Evolutionary conservation across 1,140 invertebrate species (phyloP).

Genomic region (Sitodiplosis mosellana): DNA sequence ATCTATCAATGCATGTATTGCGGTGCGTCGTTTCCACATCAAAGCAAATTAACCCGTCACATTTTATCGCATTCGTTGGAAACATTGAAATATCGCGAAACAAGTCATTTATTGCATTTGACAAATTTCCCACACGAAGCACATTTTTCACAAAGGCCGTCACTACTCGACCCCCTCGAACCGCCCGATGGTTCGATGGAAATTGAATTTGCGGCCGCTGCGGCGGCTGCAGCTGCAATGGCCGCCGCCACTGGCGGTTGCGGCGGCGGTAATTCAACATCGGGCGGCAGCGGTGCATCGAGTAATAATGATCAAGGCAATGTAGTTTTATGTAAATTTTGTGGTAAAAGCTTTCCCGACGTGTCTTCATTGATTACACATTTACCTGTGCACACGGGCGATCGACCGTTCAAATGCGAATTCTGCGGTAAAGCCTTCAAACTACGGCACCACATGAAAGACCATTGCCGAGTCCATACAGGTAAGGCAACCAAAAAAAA

Average conservation of each 20-base stretch:
- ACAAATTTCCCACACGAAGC: constrained; percentile 16
- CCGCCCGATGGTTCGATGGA: constrained; percentile 10
- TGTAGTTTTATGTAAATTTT: constrained; percentile 74
- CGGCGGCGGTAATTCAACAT: constrained; percentile 10
- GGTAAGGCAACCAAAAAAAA: constrained; percentile 35
- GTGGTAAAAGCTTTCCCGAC: constrained; percentile 75
- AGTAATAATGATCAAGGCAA: constrained; percentile 37
- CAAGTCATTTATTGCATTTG: constrained; percentile 33
- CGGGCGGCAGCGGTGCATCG: constrained; percentile 28
- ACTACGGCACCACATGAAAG: constrained; percentile 78
- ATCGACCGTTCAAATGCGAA: constrained; percentile 76
- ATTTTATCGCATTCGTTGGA: constrained; percentile 72
- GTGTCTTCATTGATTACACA: constrained; percentile 69
- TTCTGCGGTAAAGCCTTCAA: constrained; percentile 83
- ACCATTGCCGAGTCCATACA: constrained; percentile 78
- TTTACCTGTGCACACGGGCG: constrained; percentile 71
- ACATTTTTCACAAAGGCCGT: constrained; percentile 26
- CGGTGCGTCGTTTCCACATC: constrained; percentile 66
- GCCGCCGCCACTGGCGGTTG: constrained; percentile 2
- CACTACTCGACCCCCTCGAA: constrained; percentile 12
- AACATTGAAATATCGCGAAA: constrained; percentile 65
- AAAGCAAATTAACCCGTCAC: constrained; percentile 74
- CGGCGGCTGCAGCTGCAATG: constrained; percentile 22
- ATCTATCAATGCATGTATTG: constrained; percentile 71
- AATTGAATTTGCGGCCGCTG: constrained; percentile 19